These are phyloP conservation scores for Amblyopsis rosae DNA, from an alignment of 2,113 vertebrate species.

Conservation along the genomic window DNA sequence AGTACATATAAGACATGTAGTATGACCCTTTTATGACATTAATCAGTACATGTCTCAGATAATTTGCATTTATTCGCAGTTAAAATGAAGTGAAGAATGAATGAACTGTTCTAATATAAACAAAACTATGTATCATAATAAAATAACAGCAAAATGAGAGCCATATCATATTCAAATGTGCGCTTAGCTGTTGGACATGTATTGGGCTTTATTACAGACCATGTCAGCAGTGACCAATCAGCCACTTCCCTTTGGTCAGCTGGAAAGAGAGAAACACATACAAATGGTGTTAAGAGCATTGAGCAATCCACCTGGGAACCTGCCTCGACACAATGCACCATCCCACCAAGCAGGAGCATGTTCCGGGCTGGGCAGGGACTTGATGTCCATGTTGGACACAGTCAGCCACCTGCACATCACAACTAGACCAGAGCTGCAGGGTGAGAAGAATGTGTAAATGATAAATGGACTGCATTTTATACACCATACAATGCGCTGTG, in stretches of 20 bases:
- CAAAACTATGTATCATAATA: too few relatives aligned
- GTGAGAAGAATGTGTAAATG: constrained; percentile 40
- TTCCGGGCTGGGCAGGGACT: constrained; percentile 10
- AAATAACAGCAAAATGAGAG: too few relatives aligned
- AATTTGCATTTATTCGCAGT: not conserved
- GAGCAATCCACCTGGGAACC: constrained; percentile 27
- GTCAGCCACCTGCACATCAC: constrained; percentile 72
- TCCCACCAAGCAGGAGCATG: constrained; percentile 3
- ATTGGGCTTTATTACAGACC: constrained; percentile 13
- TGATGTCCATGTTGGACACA: constrained; percentile 62
- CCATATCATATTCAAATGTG: too few relatives aligned
- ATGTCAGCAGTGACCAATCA: constrained; percentile 76
- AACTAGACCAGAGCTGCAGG: constrained; percentile 72
- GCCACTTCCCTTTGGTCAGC: constrained; percentile 69
- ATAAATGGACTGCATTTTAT: too few relatives aligned
- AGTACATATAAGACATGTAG: too few relatives aligned
- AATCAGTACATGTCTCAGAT: not conserved
- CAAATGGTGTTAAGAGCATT: constrained; percentile 66
- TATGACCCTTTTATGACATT: too few relatives aligned
- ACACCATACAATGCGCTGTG: too few relatives aligned
- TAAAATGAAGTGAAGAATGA: not conserved
- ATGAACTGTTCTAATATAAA: too few relatives aligned
- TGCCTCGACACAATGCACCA: constrained; percentile 7
- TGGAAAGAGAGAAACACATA: constrained; percentile 80
- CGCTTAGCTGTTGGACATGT: too few relatives aligned